These are phyloP conservation scores for Sarcophaga variegata DNA, from an alignment of 2,888 invertebrate genomes.

Conservation along the genomic window DNA sequence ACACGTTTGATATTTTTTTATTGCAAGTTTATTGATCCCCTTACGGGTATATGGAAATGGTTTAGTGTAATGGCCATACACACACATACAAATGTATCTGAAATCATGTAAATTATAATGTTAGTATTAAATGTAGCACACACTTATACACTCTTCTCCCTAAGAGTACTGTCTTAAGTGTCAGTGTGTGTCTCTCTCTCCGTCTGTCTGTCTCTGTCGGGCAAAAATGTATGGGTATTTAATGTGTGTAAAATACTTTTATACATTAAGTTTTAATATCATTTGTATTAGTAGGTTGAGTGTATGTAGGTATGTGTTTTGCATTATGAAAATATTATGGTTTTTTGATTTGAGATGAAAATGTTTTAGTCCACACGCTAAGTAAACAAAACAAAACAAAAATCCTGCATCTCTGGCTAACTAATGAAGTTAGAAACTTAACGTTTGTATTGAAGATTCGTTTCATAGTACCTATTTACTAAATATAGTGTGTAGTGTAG, in stretches of 20 bases:
- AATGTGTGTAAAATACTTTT: slow-evolving; percentile 9
- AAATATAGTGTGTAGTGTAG: no score
- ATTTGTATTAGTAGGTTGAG: slow-evolving; percentile 9
- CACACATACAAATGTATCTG: slow-evolving; percentile 25
- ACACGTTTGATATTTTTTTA: slow-evolving; percentile 58
- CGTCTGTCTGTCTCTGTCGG: neutral
- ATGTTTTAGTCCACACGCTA: neutral
- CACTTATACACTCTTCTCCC: neutral
- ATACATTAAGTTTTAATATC: slow-evolving; percentile 33
- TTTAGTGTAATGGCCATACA: slow-evolving; percentile 28
- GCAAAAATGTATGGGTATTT: slow-evolving; percentile 29
- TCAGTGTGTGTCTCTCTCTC: neutral
- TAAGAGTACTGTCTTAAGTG: neutral
- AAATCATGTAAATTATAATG: neutral
- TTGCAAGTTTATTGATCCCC: slow-evolving; percentile 68
- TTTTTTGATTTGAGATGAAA: slow-evolving; percentile 57
- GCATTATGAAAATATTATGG: slow-evolving; percentile 64
- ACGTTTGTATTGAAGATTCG: no score
- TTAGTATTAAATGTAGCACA: slow-evolving; percentile 49
- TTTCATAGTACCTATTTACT: no score
- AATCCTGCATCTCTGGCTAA: no score
- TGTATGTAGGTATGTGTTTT: slow-evolving; percentile 31
- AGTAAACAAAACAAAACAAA: no score
- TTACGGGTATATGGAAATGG: slow-evolving; percentile 38
- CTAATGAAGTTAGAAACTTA: no score